A percentile compares a stretch with the other conserved stretches of the same genome.
Conservation (phyloP, 2,888 invertebrate genomes). For the Incurvaria masculella region DNA sequence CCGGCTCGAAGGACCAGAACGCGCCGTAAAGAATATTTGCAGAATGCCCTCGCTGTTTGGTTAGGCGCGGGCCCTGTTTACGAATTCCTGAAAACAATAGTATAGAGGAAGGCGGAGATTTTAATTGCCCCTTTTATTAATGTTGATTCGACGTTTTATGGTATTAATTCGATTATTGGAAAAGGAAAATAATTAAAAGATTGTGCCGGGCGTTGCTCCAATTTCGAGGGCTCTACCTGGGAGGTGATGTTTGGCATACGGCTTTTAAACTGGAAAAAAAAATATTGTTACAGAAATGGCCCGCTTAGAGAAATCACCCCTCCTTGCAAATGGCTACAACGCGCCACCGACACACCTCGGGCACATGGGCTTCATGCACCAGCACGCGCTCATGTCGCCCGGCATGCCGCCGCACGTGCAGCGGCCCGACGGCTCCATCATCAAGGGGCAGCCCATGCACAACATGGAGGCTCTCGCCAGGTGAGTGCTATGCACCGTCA, state of each 20-base stretch:
- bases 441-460: conserved; percentile 82
- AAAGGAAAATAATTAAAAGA: conserved; percentile 49
- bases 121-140: conserved; percentile 57
- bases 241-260: no score
- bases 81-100: conserved; percentile 56
- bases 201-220: conserved; percentile 53
- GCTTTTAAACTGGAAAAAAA: no score
- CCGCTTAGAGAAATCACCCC: conserved; percentile 87
- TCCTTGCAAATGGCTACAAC: conserved; percentile 91
- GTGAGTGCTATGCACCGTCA: conserved; percentile 53
- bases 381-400: conserved; percentile 86
- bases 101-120: conserved; percentile 33
- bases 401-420: conserved; percentile 86
- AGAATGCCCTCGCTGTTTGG: conserved; percentile 48
- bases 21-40: conserved; percentile 49
- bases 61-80: conserved; percentile 40
- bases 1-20: neutral
- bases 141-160: conserved; percentile 54
- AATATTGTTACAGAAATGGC: conserved; percentile 74
- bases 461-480: conserved; percentile 90
- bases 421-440: conserved; percentile 77
- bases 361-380: conserved; percentile 94
- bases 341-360: conserved; percentile 88
- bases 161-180: conserved; percentile 51
- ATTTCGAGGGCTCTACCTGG: conserved; percentile 1